Base-by-base conservation (phyloP, 1,140 invertebrate genomes). In the Oryctes rhinoceros region DNA sequence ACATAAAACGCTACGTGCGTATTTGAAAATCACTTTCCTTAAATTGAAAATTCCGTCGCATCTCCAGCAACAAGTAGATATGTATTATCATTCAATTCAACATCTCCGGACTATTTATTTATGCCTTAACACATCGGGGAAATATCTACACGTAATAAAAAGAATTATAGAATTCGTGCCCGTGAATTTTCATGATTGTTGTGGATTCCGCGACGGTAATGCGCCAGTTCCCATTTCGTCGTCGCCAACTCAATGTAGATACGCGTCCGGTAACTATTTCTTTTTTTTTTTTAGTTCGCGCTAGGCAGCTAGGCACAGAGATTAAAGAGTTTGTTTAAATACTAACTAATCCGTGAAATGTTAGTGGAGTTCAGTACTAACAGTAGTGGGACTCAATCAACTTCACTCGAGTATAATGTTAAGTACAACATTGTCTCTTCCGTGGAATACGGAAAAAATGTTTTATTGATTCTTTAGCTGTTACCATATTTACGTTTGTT, bases 61-160 rank as follows among this genome's bases (percentile, higher is more conserved):
- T 37, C 20, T 71, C 65, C 65, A 71, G 65, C 65, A 71, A 71
- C 65, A 71, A 71, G 65, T 24, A 71, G 65, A 71, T 71, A 37
- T 24, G n/a, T 71, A 71, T 71, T 71, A 71, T 71, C 65, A 71
- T 71, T 71, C 65, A 71, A 71, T 71, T 71, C 65, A 71, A 71
- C 20, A 71, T 71, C 65, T 71, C 20, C 65, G 65, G 65, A 71
- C 24, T 71, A 71, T 71, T 71, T 71, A 37, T 71, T 71, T 71
- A 71, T 71, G 65, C 65, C 65, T 71, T 71, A 71, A 71, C 65
- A 37, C 65, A 71, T 71, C 65, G 20, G 20, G 11, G 65, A 71
- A 71, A 71, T 71, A 71, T 71, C 65, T 71, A 35, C 65, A 30
- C 65, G 65, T 71, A 71, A 37, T 13, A 71, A 37, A 37, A 71